A percentile compares a stretch with the other conserved stretches of the same genome.
Evolutionary conservation across 2,797 vertebrate genomes (phyloP).

Genomic region (Silurus lanzhouensis): DNA sequence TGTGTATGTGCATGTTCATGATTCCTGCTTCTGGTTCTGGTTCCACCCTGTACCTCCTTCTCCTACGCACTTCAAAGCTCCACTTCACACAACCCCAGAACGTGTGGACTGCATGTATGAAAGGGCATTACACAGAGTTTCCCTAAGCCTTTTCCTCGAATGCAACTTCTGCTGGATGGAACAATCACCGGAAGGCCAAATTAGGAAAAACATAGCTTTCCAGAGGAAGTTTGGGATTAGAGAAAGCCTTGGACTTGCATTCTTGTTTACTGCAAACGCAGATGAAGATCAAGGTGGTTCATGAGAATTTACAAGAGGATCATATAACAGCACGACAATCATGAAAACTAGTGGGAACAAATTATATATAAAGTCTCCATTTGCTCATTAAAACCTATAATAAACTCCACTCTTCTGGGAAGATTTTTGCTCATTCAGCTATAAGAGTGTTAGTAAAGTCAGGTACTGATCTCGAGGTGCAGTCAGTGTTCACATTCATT

Average conservation of each 20-base stretch:
- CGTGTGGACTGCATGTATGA: not conserved
- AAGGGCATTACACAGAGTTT: not conserved
- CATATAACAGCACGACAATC: not conserved
- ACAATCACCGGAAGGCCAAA: conserved; percentile 54
- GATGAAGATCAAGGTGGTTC: not conserved
- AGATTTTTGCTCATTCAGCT: no score
- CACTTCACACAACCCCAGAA: not conserved
- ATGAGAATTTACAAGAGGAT: not conserved
- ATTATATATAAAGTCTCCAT: no score
- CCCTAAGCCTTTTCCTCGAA: not conserved
- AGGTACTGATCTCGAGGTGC: no score
- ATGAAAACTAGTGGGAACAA: not conserved
- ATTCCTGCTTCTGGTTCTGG: not conserved
- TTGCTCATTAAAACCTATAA: no score
- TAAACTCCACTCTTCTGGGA: no score
- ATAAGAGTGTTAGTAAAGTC: no score
- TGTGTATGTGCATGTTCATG: not conserved
- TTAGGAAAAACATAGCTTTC: conserved; percentile 14
- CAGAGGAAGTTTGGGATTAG: not conserved
- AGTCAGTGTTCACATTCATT: no score
- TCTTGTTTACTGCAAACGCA: not conserved
- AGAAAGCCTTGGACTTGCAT: not conserved
- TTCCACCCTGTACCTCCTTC: conserved; percentile 11
- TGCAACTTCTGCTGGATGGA: not conserved
- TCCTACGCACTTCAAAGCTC: conserved; percentile 17